A percentile compares a stretch with the other conserved stretches of the same genome.
Conservation (phyloP, 1,140 invertebrate genomes). For the Cydia amplana region DNA sequence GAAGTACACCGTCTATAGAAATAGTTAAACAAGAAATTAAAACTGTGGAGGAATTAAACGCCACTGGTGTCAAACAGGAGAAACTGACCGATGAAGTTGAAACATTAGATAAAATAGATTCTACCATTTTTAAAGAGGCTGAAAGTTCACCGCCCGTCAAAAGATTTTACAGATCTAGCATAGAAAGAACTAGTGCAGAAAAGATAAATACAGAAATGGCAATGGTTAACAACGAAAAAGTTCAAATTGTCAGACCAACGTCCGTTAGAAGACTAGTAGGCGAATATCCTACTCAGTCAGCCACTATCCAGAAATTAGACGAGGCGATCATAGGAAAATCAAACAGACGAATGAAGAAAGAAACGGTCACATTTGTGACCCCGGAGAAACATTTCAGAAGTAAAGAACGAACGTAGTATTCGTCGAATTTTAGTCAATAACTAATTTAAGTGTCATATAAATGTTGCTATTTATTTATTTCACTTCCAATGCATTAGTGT, state of each 20-base stretch:
- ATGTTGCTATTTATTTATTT: constrained; percentile 72
- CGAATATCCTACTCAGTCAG: constrained; percentile 52
- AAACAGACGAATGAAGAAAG: constrained; percentile 52
- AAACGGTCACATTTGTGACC: constrained; percentile 50
- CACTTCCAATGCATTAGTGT: constrained; percentile 51
- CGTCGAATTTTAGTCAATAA: constrained; percentile 62
- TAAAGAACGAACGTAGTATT: constrained; percentile 58
- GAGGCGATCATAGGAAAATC: constrained; percentile 56
- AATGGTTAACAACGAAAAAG: constrained; percentile 64
- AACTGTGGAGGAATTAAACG: constrained; percentile 45
- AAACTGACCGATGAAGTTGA: constrained; percentile 62
- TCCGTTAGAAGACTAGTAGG: constrained; percentile 52
- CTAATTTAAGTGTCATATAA: constrained; percentile 64
- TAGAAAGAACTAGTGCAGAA: constrained; percentile 45
- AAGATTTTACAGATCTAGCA: constrained; percentile 70
- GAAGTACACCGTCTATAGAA: constrained; percentile 48
- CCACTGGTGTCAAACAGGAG: constrained; percentile 45
- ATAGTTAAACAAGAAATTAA: constrained; percentile 60
- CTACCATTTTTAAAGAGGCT: constrained; percentile 44
- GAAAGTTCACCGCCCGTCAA: constrained; percentile 52
- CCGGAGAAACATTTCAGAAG: constrained; percentile 48
- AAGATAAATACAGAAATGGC: constrained; percentile 57
- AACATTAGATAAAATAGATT: constrained; percentile 50
- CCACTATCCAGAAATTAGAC: constrained; percentile 59
- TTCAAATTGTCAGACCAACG: constrained; percentile 66